Conservation (phyloP, 2,888 invertebrate species). For the Phaonia tiefii region DNA sequence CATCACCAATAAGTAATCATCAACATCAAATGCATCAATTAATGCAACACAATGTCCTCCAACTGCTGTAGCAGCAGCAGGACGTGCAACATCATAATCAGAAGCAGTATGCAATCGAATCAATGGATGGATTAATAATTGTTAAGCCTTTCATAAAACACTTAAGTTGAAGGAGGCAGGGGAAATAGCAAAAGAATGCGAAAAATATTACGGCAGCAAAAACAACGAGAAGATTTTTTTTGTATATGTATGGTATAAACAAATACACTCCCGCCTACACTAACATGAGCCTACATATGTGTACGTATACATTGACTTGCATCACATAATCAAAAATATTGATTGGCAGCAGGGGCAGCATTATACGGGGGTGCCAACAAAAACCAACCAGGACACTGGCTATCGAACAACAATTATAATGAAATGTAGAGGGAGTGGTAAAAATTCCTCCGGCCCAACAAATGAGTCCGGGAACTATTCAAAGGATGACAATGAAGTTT, state of each 20-base stretch:
- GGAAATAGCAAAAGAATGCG: constrained; percentile 25
- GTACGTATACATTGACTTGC: too few relatives aligned
- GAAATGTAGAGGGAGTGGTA: too few relatives aligned
- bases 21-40: constrained; percentile 43
- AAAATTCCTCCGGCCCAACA: too few relatives aligned
- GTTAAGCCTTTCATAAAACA: constrained; percentile 37
- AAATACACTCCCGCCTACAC: constrained; percentile 2
- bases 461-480: too few relatives aligned
- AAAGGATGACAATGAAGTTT: too few relatives aligned
- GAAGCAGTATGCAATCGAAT: not conserved
- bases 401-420: too few relatives aligned
- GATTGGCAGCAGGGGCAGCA: too few relatives aligned
- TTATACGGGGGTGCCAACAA: too few relatives aligned
- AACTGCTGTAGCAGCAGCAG: constrained; percentile 24
- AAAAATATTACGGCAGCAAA: not conserved
- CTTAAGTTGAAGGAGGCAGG: constrained; percentile 37
- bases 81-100: not conserved
- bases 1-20: constrained; percentile 12
- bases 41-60: constrained; percentile 23
- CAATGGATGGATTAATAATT: constrained; percentile 17
- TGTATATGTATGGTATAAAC: constrained; percentile 18
- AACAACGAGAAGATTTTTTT: constrained; percentile 6
- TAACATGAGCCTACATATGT: too few relatives aligned
- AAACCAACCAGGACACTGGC: too few relatives aligned
- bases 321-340: too few relatives aligned